Conservation (phyloP, 2,797 vertebrate species). For the Xenopus petersii region DNA sequence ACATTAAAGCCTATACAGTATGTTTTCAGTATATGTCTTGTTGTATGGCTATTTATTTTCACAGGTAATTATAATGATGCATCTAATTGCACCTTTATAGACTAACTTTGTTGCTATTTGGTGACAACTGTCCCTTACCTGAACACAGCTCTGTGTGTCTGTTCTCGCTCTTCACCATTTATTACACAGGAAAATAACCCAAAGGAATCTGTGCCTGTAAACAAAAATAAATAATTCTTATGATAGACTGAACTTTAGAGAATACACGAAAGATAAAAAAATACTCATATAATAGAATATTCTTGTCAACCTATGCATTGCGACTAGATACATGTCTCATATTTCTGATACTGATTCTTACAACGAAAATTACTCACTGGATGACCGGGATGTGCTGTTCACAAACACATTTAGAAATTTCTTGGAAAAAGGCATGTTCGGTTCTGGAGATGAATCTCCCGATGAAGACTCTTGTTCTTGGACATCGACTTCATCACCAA, state of each 20-base stretch:
- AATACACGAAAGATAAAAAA: too few relatives aligned
- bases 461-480: constrained; percentile 74
- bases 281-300: too few relatives aligned
- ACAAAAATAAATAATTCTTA: background rate
- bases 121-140: constrained; percentile 69
- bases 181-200: constrained; percentile 93
- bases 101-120: too few relatives aligned
- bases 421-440: constrained; percentile 94
- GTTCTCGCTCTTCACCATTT: constrained; percentile 90
- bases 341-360: too few relatives aligned
- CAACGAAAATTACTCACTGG: constrained; percentile 78
- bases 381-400: constrained; percentile 94
- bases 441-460: constrained; percentile 89
- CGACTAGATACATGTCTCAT: too few relatives aligned
- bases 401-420: constrained; percentile 98
- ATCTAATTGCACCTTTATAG: too few relatives aligned
- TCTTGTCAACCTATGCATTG: too few relatives aligned
- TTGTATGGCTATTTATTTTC: too few relatives aligned
- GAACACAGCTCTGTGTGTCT: constrained; percentile 94
- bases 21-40: too few relatives aligned
- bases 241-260: background rate
- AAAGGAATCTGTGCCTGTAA: constrained; percentile 91
- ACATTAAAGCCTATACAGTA: too few relatives aligned
- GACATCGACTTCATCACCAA: constrained; percentile 62
- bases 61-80: too few relatives aligned